These are phyloP conservation scores for Morphnarchus princeps DNA, from an alignment of 2,113 vertebrate species.

Conservation along the genomic window DNA sequence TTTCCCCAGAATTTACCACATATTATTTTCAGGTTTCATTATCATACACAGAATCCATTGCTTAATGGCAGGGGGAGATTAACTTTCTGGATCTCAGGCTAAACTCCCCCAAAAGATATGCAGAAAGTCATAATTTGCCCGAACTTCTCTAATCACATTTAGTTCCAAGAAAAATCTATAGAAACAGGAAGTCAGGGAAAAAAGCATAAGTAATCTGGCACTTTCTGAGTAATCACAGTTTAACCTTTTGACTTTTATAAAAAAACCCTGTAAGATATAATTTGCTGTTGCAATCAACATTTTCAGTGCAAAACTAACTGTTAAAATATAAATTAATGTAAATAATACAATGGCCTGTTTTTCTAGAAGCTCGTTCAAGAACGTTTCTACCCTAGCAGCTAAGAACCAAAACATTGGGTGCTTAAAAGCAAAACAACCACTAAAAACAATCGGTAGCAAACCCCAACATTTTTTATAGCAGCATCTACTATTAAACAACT, in stretches of 20 bases:
- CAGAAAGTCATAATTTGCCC: neutral
- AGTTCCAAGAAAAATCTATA: neutral
- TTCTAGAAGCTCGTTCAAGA: neutral
- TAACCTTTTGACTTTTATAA: neutral
- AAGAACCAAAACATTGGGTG: neutral
- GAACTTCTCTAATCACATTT: neutral
- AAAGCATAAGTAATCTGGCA: neutral
- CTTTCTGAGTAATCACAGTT: neutral
- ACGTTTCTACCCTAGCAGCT: neutral
- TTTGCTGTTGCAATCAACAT: neutral
- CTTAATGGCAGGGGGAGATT: neutral
- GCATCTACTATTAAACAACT: conserved; percentile 41
- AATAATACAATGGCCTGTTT: neutral
- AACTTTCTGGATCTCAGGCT: neutral
- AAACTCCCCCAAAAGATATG: neutral
- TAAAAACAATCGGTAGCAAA: neutral
- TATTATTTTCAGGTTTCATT: neutral
- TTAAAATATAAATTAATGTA: neutral
- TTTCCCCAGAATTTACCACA: neutral
- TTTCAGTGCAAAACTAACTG: neutral
- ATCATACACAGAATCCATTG: neutral
- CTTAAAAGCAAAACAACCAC: neutral
- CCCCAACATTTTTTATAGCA: neutral
- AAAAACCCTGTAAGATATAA: neutral
- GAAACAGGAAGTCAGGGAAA: neutral